Base-by-base conservation (phyloP, 2,113 vertebrate species). In the Pelusios castaneus region DNA sequence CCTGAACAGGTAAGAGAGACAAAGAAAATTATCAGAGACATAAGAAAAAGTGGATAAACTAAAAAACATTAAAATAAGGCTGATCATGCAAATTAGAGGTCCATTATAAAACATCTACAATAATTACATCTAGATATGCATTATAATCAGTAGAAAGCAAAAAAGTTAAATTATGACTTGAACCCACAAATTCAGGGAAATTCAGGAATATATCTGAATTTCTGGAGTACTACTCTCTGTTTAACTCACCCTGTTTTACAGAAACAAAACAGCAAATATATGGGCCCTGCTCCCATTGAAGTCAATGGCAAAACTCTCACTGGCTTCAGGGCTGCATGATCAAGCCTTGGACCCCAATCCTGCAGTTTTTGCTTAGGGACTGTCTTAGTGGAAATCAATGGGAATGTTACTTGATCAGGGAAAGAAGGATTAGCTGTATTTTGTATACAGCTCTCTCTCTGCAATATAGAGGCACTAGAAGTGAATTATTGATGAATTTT, bases 81-180 rank as follows among this genome's bases (percentile, higher is more conserved):
- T 84, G 70, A 52, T 89, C 86, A 60, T 56, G 43, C 17, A 95
- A 22, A 84, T 14, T 1, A 0, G 8, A 54, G 87, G 67, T 45
- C 56, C 47, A 67, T 24, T 93, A 85, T 86, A 89, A 31, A 88
- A 94, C 80, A 95, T 13, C 83, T 85, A 29, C 91, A 45, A 24
- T 56, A 56, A 92, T 85, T 91, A 92, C 76, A 86, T 45, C 16
- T 41, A 84, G 45, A 41, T 8, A 77, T 85, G 1, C 27, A 63
- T 41, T 84, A 31, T 11, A 19, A 54, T 93, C 86, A 76, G 54
- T 90, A 29, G 47, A 73, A 41, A 45, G 25, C 58, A 77, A 78
- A 81, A n/a, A 24, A 19, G 11, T 83, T 87, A 60, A 85, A 25
- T 84, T 80, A 51, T 3, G 80, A 25, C 41, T 88, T 83, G 88